A percentile compares a stretch with the other conserved stretches of the same genome.
These are phyloP conservation scores for Phasia obesa DNA, from an alignment of 2,888 invertebrate genomes.

Conservation along the genomic window DNA sequence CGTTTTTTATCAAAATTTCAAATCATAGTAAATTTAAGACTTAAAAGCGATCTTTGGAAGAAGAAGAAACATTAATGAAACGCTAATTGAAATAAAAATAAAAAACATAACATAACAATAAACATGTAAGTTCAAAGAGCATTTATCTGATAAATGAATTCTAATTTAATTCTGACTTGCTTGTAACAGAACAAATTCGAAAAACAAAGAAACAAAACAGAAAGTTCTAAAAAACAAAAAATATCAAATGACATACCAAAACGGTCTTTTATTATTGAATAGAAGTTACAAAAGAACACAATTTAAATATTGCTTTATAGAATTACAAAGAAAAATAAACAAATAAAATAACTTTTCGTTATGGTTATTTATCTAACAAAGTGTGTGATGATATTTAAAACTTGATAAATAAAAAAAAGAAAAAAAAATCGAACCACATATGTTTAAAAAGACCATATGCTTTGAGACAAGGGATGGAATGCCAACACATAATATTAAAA, in stretches of 20 bases:
- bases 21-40: not conserved
- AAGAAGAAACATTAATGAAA: conserved; percentile 11
- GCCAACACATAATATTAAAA: too few relatives aligned
- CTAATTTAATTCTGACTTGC: not conserved
- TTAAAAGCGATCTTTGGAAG: not conserved
- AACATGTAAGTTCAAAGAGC: conserved; percentile 40
- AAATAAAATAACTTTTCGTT: too few relatives aligned
- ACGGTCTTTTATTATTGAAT: too few relatives aligned
- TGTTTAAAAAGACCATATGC: too few relatives aligned
- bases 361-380: too few relatives aligned
- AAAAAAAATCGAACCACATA: too few relatives aligned
- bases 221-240: not conserved
- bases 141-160: conserved; percentile 60
- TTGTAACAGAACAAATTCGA: not conserved
- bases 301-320: too few relatives aligned
- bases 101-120: conserved; percentile 15
- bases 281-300: too few relatives aligned
- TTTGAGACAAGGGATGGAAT: too few relatives aligned
- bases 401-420: too few relatives aligned
- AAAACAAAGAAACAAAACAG: not conserved
- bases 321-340: too few relatives aligned
- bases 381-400: too few relatives aligned
- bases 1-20: conserved; percentile 10
- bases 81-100: conserved; percentile 23
- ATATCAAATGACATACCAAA: not conserved